Evolutionary conservation across 2,797 vertebrate species (phyloP), one percentile per base, ranked within the genome.

Genomic region (Sebastes taczanowskii): DNA sequence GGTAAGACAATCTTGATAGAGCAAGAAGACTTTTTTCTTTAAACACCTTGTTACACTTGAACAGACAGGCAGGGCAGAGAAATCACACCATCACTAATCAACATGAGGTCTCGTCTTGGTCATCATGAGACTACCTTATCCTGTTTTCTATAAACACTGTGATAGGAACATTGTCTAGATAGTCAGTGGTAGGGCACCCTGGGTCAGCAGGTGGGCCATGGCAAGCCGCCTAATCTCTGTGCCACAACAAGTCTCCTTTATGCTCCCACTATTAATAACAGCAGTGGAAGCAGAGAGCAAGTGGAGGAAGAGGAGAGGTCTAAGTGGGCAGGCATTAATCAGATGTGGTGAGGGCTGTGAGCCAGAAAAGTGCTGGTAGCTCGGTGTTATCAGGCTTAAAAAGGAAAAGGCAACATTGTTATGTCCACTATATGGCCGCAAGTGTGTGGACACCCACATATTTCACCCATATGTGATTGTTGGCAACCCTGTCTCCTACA

Each of bases 201-300:
- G 3, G 81, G 83, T 87, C 61, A 74, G 66, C 77, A 73, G 75
- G 70, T 65, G 65, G 34, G 56, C 29, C 71, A 38, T 23, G 35
- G 34, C 62, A 29, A 27, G 75, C 77, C 8, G n/a, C 69, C 71
- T 77, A 83, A 87, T 88, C 83, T 87, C 68, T 70, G 70, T 58
- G 53, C 63, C 80, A 89, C 82, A 84, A 84, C 87, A 89, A 78
- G 80, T 27, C 72, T 77, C 74, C 76, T 76, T 70, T 74, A 56
- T 77, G 72, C 80, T 81, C 52, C 78, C 42, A 14, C 74, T 77
- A 85, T 89, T 78, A 84, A 88, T 88, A 89, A 84, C 64, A 75
- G 56, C 29, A 11, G 77, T 22, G 56, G 70, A 65, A 83, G 78
- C 68, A 49, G 52, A 46, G 78, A 76, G 84, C 80, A 83, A 71